A percentile compares a stretch with the other conserved stretches of the same genome.
Evolutionary conservation across 2,888 invertebrate genomes (phyloP).

Genomic region (Lasioglossum marginatum): DNA sequence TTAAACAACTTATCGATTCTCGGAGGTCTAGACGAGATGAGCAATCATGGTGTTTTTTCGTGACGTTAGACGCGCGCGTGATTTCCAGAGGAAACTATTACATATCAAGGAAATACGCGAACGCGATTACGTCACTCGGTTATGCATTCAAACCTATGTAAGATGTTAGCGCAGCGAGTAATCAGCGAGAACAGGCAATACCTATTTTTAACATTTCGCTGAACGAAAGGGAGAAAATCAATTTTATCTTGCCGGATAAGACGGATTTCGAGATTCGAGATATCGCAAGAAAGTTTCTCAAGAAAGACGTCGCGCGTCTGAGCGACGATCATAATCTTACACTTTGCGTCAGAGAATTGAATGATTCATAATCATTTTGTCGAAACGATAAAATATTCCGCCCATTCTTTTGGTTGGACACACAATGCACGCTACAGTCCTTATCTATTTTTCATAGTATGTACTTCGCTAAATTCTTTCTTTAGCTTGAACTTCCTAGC

Average conservation of each 20-base stretch:
- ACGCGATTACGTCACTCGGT: conserved; percentile 51
- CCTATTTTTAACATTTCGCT: neutral
- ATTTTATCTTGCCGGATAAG: neutral
- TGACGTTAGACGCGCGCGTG: neutral
- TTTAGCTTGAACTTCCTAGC: neutral
- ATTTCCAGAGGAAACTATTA: conserved; percentile 29
- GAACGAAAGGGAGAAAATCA: neutral
- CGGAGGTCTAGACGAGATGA: neutral
- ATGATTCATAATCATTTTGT: neutral
- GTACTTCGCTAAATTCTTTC: neutral
- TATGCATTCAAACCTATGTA: conserved; percentile 10
- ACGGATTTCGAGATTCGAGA: neutral
- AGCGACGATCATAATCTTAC: neutral
- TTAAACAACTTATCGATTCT: too few relatives aligned
- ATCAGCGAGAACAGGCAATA: neutral
- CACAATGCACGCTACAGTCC: neutral
- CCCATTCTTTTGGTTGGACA: neutral
- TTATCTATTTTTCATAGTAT: neutral
- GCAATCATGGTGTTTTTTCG: neutral
- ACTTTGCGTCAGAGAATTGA: neutral
- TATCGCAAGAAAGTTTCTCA: neutral
- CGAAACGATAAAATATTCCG: neutral
- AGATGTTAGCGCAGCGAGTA: neutral
- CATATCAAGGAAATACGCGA: conserved; percentile 21
- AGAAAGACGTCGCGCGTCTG: neutral